Evolutionary conservation across 2,888 invertebrate genomes (phyloP).

Genomic region (Falcaria lacertinaria): DNA sequence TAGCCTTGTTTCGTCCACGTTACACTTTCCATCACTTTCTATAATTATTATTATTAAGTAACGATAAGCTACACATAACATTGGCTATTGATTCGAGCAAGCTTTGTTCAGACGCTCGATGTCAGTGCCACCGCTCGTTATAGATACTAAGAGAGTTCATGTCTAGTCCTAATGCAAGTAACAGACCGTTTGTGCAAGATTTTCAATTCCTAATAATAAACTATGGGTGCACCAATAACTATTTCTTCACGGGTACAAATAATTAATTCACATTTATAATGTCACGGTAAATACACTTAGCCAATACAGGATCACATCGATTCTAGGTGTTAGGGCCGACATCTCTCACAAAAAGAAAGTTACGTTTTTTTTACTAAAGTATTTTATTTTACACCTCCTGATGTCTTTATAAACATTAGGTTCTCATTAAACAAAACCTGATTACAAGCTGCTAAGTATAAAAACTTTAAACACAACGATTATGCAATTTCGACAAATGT

Average conservation of each 20-base stretch:
- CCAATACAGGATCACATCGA: conserved; percentile 36
- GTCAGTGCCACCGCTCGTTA: conserved; percentile 26
- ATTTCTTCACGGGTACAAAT: conserved; percentile 49
- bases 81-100: too few species aligned
- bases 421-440: conserved; percentile 59
- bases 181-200: conserved; percentile 45
- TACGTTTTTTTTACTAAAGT: conserved; percentile 59
- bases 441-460: conserved; percentile 73
- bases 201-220: conserved; percentile 55
- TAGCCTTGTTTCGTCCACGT: conserved; percentile 34
- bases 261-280: conserved; percentile 52
- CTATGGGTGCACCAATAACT: conserved; percentile 52
- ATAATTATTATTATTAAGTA: neutral
- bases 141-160: too few species aligned
- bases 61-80: conserved; percentile 16
- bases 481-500: conserved; percentile 66
- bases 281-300: conserved; percentile 35
- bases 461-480: conserved; percentile 72
- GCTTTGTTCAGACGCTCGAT: conserved; percentile 10
- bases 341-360: conserved; percentile 51
- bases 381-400: conserved; percentile 69
- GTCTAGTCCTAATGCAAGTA: conserved; percentile 24
- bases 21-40: conserved; percentile 15
- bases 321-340: conserved; percentile 37
- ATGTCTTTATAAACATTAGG: conserved; percentile 68